These are phyloP conservation scores for Eurytoma adleriae DNA, from an alignment of 2,888 invertebrate genomes.

Conservation along the genomic window DNA sequence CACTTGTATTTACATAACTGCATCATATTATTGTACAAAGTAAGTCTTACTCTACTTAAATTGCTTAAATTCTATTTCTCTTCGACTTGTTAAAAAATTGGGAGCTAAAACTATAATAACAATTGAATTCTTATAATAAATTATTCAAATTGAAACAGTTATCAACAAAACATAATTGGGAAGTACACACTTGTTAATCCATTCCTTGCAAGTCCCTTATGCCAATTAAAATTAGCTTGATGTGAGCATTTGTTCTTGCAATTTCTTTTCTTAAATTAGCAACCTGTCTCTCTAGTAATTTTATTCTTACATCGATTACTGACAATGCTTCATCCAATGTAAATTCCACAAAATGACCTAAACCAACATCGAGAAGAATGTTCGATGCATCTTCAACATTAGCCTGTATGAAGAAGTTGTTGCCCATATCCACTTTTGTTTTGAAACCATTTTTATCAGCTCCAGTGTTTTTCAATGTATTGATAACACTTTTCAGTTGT, in stretches of 20 bases:
- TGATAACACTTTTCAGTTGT: constrained; percentile 84
- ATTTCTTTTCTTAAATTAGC: constrained; percentile 82
- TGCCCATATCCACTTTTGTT: constrained; percentile 88
- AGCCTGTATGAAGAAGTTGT: constrained; percentile 89
- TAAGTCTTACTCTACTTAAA: too few species aligned
- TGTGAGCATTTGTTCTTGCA: constrained; percentile 85
- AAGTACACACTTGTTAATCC: constrained; percentile 15
- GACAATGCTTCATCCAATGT: constrained; percentile 83
- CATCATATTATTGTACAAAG: too few species aligned
- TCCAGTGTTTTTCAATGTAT: constrained; percentile 80
- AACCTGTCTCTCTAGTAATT: constrained; percentile 81
- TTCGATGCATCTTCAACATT: constrained; percentile 82
- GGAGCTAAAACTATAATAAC: too few species aligned
- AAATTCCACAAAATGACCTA: constrained; percentile 86
- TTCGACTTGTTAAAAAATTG: too few species aligned
- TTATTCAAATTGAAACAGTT: too few species aligned
- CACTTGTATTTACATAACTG: background rate
- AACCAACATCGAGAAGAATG: constrained; percentile 85
- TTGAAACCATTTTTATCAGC: constrained; percentile 80
- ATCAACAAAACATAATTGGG: too few species aligned
- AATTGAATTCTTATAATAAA: too few species aligned
- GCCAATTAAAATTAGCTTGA: constrained; percentile 86
- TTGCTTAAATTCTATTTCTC: too few species aligned
- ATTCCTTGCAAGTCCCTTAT: constrained; percentile 79
- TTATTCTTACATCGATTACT: constrained; percentile 84